These are phyloP conservation scores for Smithornis capensis DNA, from an alignment of 2,113 vertebrate genomes.

Conservation along the genomic window DNA sequence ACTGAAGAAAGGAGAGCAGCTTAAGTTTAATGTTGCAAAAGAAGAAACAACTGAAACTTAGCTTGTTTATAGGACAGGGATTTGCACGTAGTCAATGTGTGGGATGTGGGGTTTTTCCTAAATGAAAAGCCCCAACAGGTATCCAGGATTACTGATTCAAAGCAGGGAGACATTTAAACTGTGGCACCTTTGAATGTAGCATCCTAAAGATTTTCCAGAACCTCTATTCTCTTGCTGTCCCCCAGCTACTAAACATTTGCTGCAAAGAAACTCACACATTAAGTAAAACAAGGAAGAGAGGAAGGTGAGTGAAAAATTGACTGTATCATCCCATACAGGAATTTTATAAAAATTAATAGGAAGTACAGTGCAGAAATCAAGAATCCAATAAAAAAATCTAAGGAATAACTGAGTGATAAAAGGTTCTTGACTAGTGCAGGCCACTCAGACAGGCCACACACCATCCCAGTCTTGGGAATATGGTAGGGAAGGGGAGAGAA, in stretches of 20 bases:
- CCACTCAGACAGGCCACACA: not conserved
- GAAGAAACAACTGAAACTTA: not conserved
- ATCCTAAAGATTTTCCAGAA: not conserved
- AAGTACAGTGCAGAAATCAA: not conserved
- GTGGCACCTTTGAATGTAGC: not conserved
- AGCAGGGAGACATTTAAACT: not conserved
- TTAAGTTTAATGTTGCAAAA: not conserved
- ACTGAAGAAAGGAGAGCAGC: fast-evolving
- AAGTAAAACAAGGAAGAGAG: not conserved
- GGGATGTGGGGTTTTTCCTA: not conserved
- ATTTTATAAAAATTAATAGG: not conserved
- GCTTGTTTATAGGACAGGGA: not conserved
- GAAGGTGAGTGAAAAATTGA: not conserved
- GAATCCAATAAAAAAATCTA: not conserved
- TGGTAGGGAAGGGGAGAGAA: not conserved
- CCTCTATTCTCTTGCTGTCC: not conserved
- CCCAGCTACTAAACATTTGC: not conserved
- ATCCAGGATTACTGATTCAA: not conserved
- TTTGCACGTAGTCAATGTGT: not conserved
- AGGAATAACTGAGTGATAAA: not conserved
- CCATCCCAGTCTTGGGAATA: not conserved
- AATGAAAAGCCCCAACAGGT: not conserved
- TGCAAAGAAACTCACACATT: not conserved
- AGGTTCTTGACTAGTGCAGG: not conserved
- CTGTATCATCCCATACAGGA: not conserved